Evolutionary conservation across 2,113 vertebrate species (phyloP).

Genomic region (Caranx ignobilis): DNA sequence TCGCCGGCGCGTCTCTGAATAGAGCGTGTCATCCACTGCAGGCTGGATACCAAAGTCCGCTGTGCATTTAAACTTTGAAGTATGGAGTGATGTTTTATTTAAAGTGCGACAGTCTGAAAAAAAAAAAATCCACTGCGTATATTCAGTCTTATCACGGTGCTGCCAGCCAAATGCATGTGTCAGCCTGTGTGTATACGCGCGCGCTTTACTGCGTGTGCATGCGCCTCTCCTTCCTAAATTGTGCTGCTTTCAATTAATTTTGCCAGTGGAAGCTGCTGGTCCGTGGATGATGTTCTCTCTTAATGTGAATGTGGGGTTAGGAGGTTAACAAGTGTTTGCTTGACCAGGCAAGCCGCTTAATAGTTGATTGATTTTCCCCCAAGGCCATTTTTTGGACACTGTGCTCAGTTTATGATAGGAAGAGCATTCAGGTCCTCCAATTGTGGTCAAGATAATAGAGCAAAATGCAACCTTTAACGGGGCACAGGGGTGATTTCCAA

Average conservation of each 20-base stretch:
- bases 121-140: neutral
- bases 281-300: constrained; percentile 5
- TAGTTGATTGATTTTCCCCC: constrained; percentile 1
- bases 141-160: neutral
- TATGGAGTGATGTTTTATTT: neutral
- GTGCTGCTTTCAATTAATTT: constrained; percentile 42
- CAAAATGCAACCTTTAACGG: constrained; percentile 24
- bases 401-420: neutral
- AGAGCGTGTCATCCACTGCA: neutral
- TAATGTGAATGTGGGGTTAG: constrained; percentile 10
- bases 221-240: constrained; percentile 7
- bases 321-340: constrained; percentile 46
- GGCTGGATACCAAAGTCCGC: neutral
- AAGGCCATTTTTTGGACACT: neutral
- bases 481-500: neutral
- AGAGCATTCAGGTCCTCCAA: neutral
- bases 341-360: neutral
- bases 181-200: neutral
- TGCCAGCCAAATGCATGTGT: constrained; percentile 1
- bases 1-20: constrained; percentile 23
- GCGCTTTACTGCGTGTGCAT: neutral
- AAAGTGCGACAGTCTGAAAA: neutral
- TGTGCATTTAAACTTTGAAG: constrained; percentile 61
- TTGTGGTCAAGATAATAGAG: constrained; percentile 11
- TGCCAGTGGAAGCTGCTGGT: neutral